These are phyloP conservation scores for Mastigias papua DNA, from an alignment of 30 jellyfish, hydroid and myxozoan genomes.

Conservation along the genomic window DNA sequence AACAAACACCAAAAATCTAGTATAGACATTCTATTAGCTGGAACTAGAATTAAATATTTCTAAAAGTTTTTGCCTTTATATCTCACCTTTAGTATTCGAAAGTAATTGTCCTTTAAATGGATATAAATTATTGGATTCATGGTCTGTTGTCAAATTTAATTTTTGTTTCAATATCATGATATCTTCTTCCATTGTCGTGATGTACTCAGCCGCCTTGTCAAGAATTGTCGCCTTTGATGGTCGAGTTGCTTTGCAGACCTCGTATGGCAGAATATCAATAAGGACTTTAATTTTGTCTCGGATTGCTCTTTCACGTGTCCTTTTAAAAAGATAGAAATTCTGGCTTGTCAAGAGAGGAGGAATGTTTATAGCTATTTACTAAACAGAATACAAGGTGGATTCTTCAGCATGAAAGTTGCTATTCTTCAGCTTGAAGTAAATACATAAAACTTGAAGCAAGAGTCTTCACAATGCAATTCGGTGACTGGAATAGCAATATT, in stretches of 20 bases:
- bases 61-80: too few relatives aligned
- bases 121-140: neutral
- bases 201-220: conserved; percentile 67
- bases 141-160: neutral
- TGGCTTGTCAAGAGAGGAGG: too few relatives aligned
- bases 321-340: neutral
- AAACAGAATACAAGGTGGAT: too few relatives aligned
- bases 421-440: too few relatives aligned
- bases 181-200: conserved; percentile 59
- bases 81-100: neutral
- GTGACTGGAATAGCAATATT: too few relatives aligned
- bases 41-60: too few relatives aligned
- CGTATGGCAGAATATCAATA: conserved; percentile 62
- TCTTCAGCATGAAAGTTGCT: too few relatives aligned
- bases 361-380: too few relatives aligned
- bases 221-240: conserved; percentile 54
- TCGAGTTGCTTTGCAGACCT: conserved; percentile 75
- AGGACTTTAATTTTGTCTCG: conserved; percentile 31
- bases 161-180: conserved; percentile 33
- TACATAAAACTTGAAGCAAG: too few relatives aligned
- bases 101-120: neutral
- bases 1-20: too few relatives aligned
- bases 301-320: conserved; percentile 71
- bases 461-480: too few relatives aligned
- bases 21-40: too few relatives aligned